Base-by-base conservation (phyloP, 2,113 vertebrate genomes). In the Shinisaurus crocodilurus region DNA sequence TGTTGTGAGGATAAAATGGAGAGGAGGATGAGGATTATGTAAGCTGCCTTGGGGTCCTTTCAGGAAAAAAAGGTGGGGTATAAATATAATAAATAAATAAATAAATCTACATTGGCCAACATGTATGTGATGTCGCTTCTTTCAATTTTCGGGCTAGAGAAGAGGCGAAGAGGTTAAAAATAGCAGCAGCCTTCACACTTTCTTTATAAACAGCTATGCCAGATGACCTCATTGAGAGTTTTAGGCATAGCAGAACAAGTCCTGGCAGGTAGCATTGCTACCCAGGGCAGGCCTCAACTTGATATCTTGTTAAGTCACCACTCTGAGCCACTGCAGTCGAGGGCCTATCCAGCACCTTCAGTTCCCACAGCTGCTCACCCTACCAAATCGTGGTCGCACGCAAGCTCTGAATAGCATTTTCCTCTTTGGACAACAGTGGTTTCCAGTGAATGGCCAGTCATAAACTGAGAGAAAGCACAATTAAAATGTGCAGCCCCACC, bases 231-330 rank as follows among this genome's bases (percentile, higher is more conserved):
- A 96, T 1, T 2, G 80, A 81, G 1, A 92, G 67, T 89, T 76
- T 84, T 89, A 89, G 94, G 90, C 96, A 96, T 94, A 95, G 88
- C 93, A 93, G 89, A 95, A 91, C 96, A 96, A 94, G 96, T 92
- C 95, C 90, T 18, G 93, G 91, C 96, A 96, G 94, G 95, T 94
- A 60, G 16, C 20, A 27, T 7, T 81, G n/a, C 0, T 89, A 83
- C 74, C 2, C 13, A 82, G 84, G 86, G 83, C 43, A 0, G 0
- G 60, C 60, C 48, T 3, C 3, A 0, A 57, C 92, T 82, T 50
- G 82, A 57, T 72, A 29, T 15, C 80, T 88, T 67, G 54, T 65
- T 29, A 69, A 70, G 23, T 79, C 34, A 67, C 72, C 86, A 84
- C 72, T 70, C 70, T 63, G 79, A 84, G n/a, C 45, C 72, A 70